Evolutionary conservation across 2,113 vertebrate genomes (phyloP), one percentile per base, ranked within the genome.

Genomic region (Pampusana beccarii): DNA sequence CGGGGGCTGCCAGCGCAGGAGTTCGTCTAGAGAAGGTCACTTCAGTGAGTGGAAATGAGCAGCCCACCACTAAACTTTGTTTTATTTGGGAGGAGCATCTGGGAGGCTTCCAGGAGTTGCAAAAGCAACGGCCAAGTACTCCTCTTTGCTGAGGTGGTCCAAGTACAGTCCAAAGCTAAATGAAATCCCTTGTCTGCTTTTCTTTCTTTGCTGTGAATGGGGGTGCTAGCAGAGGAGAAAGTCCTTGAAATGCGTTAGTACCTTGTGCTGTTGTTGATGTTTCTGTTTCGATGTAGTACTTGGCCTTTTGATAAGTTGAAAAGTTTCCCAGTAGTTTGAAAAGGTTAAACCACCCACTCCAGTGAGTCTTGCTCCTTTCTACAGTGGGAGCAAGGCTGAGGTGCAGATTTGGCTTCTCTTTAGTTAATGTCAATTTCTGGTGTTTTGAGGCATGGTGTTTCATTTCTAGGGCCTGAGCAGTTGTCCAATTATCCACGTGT

Each of bases 51-150:
- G 66, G 69, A 21, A 72, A 73, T 74, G 48, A 84, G 44, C 69
- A 78, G 38, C 11, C 19, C 38, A 2, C 18, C 33, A 3, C 53
- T 69, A 21, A 92, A 67, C 77, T 75, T 85, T 38, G 19, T 77
- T 75, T 82, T 62, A 23, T 73, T 80, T 77, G 56, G 23, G 31
- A 51, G 34, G 19, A 50, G 13, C 23, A 1, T 77, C 42, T 92
- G 54, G 11, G 51, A 74, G 38, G n/a, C 66, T 93, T 92, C 67
- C 56, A 69, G 56, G 51, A 66, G 11, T 38, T 46, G 56, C 23
- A 60, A 1, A 73, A 80, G 16, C 50, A 44, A 2, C 14, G 4
- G 0, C 25, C 8, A 0, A 36, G 31, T 58, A 31, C 6, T 67
- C 7, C 12, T 48, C 4, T 24, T 65, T 88, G 29, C 33, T 38